These are phyloP conservation scores for Meteorus colon DNA, from an alignment of 2,888 invertebrate species.

Conservation along the genomic window DNA sequence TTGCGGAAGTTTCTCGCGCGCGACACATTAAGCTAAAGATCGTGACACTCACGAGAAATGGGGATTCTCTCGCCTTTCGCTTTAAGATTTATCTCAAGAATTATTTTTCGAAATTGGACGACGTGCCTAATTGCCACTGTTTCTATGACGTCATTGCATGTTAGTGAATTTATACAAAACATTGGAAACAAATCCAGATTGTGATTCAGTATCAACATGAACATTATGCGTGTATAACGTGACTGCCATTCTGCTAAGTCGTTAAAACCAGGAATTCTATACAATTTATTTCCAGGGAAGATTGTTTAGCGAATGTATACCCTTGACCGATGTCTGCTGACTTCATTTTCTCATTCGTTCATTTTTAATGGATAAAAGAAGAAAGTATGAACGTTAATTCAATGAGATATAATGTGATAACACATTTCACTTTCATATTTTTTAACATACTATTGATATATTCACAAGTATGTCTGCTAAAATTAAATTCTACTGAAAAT, in stretches of 20 bases:
- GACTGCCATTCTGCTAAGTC: slow-evolving; percentile 46
- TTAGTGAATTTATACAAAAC: slow-evolving; percentile 6
- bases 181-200: not conserved
- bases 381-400: not conserved
- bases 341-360: not conserved
- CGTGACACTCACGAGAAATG: slow-evolving; percentile 19
- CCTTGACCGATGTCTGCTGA: slow-evolving; percentile 44
- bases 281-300: slow-evolving; percentile 46
- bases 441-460: too few relatives aligned
- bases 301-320: slow-evolving; percentile 49
- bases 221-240: not conserved
- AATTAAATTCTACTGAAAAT: too few relatives aligned
- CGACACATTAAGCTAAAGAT: slow-evolving; percentile 23
- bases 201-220: not conserved
- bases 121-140: not conserved
- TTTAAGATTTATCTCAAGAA: not conserved
- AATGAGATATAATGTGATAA: not conserved
- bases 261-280: slow-evolving; percentile 50
- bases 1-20: slow-evolving; percentile 7
- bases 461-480: too few relatives aligned
- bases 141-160: not conserved
- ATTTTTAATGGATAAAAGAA: not conserved
- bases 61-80: not conserved
- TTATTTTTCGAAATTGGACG: not conserved
- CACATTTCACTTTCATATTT: not conserved